These are phyloP conservation scores for Pteromalus puparum DNA, from an alignment of 1,140 invertebrate species.

Conservation along the genomic window DNA sequence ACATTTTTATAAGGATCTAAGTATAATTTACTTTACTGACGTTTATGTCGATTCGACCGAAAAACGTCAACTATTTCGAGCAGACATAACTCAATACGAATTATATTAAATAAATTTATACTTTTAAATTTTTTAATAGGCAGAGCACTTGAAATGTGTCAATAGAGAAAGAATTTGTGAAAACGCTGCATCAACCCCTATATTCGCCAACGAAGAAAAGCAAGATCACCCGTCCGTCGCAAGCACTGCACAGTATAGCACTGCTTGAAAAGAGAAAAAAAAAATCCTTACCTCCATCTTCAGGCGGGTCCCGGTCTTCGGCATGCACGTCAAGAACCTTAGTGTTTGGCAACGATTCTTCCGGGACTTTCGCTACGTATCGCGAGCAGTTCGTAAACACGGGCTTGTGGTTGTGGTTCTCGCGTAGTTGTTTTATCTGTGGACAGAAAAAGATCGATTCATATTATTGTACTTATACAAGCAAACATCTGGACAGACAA, in stretches of 20 bases:
- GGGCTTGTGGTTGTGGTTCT: slow-evolving; percentile 83
- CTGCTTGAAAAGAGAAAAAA: too few species aligned
- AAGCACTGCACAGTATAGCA: too few species aligned
- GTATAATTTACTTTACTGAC: too few species aligned
- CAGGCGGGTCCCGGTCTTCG: slow-evolving; percentile 79
- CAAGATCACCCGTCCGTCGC: too few species aligned
- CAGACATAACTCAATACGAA: too few species aligned
- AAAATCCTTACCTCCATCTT: slow-evolving; percentile 79
- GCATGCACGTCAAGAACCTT: slow-evolving; percentile 80
- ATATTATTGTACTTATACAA: slow-evolving; percentile 20
- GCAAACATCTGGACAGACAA: neutral
- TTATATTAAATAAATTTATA: too few species aligned
- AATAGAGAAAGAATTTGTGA: too few species aligned
- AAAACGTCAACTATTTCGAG: too few species aligned
- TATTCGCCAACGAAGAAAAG: neutral
- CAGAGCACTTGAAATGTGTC: neutral
- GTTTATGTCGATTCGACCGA: too few species aligned
- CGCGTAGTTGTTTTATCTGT: slow-evolving; percentile 58
- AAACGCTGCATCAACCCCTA: neutral
- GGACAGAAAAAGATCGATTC: slow-evolving; percentile 46
- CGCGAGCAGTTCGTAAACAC: slow-evolving; percentile 83
- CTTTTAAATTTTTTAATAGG: too few species aligned
- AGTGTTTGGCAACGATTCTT: slow-evolving; percentile 80
- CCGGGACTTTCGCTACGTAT: slow-evolving; percentile 82
- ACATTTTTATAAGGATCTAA: too few species aligned